These are phyloP conservation scores for Cathartes aura DNA, from an alignment of 2,113 vertebrate genomes.

Conservation along the genomic window DNA sequence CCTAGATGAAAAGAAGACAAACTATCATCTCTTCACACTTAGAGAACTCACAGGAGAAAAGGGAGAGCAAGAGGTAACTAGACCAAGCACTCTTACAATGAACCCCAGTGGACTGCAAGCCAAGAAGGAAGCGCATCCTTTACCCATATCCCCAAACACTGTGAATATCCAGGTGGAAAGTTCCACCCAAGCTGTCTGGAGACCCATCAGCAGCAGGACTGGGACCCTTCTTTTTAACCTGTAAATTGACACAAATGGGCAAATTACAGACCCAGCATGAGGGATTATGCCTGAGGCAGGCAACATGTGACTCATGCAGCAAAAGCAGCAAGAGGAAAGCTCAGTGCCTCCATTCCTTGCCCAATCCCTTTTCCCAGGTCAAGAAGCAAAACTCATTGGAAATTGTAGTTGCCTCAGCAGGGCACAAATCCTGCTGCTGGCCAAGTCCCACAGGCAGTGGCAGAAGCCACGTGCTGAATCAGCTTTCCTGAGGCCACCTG, in stretches of 20 bases:
- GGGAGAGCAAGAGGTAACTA: slow-evolving; percentile 6
- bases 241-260: slow-evolving; percentile 56
- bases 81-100: slow-evolving; percentile 8
- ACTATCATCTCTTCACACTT: slow-evolving; percentile 19
- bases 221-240: slow-evolving; percentile 47
- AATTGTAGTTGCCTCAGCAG: neutral
- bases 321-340: neutral
- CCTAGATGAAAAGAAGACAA: slow-evolving; percentile 21
- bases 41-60: slow-evolving; percentile 41
- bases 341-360: neutral
- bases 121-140: neutral
- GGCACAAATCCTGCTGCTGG: neutral
- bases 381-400: slow-evolving; percentile 22
- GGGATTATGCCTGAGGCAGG: neutral
- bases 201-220: neutral
- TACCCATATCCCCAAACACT: neutral
- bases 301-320: neutral
- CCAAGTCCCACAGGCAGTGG: slow-evolving; percentile 1
- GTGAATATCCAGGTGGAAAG: neutral
- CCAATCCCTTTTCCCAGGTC: slow-evolving; percentile 15
- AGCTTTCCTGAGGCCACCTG: slow-evolving; percentile 46
- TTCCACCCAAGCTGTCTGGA: slow-evolving; percentile 17
- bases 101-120: neutral
- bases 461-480: slow-evolving; percentile 40
- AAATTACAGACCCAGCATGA: slow-evolving; percentile 39